These are phyloP conservation scores for Papilio demoleus DNA, from an alignment of 2,888 invertebrate genomes.

Conservation along the genomic window DNA sequence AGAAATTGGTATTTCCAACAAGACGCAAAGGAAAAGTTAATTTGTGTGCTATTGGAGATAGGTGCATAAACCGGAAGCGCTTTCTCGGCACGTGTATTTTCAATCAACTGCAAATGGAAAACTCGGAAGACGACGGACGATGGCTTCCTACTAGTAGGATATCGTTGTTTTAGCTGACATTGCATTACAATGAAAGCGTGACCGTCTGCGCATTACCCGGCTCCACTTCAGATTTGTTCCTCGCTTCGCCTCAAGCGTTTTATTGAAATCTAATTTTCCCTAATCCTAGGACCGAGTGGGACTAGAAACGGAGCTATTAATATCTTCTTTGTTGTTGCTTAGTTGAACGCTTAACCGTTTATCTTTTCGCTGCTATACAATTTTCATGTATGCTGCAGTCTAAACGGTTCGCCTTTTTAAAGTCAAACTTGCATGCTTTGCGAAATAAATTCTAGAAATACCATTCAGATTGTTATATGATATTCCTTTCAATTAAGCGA, in stretches of 20 bases:
- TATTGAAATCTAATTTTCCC: slow-evolving; percentile 83
- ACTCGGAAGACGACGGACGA: slow-evolving; percentile 8
- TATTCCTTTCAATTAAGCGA: too few species aligned
- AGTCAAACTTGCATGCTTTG: not conserved
- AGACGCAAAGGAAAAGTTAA: slow-evolving; percentile 6
- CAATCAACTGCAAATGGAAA: slow-evolving; percentile 31
- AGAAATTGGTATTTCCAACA: slow-evolving; percentile 13
- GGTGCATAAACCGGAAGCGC: slow-evolving; percentile 13
- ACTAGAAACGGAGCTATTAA: slow-evolving; percentile 57
- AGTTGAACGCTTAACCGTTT: slow-evolving; percentile 49
- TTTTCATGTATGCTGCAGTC: slow-evolving; percentile 22
- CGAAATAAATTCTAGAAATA: not conserved
- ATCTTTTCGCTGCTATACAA: slow-evolving; percentile 24
- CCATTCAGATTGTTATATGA: too few species aligned
- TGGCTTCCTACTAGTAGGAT: too few species aligned
- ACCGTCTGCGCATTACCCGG: slow-evolving; percentile 72
- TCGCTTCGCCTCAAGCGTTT: slow-evolving; percentile 74
- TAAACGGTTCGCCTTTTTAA: not conserved
- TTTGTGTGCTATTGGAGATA: slow-evolving; percentile 18
- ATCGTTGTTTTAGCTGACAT: slow-evolving; percentile 60
- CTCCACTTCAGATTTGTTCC: slow-evolving; percentile 73
- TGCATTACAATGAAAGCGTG: slow-evolving; percentile 75
- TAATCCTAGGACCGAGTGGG: slow-evolving; percentile 73
- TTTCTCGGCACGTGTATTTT: slow-evolving; percentile 30
- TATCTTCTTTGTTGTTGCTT: slow-evolving; percentile 68